Percentiles rank a stretch among this genome's conserved stretches.
Evolutionary conservation across 2,888 invertebrate species (phyloP).

Genomic region (Sminthurinus aureus): DNA sequence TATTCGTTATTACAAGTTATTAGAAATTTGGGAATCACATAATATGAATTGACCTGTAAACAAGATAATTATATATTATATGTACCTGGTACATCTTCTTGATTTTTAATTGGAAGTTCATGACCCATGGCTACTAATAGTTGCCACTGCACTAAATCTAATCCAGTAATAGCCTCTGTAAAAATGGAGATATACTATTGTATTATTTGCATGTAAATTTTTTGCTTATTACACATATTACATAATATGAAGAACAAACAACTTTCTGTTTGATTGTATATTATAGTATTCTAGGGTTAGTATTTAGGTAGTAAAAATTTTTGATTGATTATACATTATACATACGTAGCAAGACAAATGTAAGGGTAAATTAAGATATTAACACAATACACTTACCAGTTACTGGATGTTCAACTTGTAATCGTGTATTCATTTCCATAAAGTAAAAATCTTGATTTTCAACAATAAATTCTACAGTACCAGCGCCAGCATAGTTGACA

Average conservation of each 20-base stretch:
- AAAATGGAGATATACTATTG: no score
- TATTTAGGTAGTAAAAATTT: no score
- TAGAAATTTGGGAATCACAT: not conserved
- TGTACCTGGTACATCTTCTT: constrained; percentile 73
- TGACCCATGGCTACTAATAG: constrained; percentile 66
- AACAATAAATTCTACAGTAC: constrained; percentile 97
- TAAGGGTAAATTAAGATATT: no score
- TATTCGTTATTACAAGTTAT: not conserved
- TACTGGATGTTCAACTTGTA: constrained; percentile 95
- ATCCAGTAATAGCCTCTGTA: constrained; percentile 96
- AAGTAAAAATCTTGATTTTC: constrained; percentile 94
- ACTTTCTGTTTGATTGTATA: no score
- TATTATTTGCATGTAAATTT: no score
- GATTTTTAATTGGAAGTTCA: constrained; percentile 73
- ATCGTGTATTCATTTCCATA: constrained; percentile 99
- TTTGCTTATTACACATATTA: no score
- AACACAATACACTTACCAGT: no score
- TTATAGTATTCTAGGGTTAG: no score
- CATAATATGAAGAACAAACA: no score
- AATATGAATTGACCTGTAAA: not conserved
- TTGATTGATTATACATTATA: no score
- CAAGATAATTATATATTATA: not conserved
- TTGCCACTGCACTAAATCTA: constrained; percentile 99
- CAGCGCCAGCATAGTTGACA: constrained; percentile 96
- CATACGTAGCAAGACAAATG: no score